phyloP scores from a whole-genome alignment of 2,113 vertebrate genomes.

The Genyomyrus donnyi region DNA sequence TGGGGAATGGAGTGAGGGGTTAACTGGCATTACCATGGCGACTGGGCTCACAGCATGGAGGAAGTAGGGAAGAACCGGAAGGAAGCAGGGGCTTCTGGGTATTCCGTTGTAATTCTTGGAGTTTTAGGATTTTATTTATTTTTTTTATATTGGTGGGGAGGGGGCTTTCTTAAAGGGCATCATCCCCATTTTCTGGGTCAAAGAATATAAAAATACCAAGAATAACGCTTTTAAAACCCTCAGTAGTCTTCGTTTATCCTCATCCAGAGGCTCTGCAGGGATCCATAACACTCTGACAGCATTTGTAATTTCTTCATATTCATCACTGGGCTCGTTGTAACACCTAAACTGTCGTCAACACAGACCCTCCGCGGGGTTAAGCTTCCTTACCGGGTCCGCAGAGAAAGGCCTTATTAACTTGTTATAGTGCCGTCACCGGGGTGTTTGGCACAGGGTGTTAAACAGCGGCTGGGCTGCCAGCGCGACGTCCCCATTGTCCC shows the following conservation, averaged over 20 bases:
- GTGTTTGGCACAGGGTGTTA: neutral
- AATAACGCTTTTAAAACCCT: neutral
- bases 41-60: neutral
- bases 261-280: neutral
- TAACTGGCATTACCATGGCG: neutral
- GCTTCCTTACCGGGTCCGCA: too few relatives aligned
- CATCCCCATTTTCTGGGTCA: neutral
- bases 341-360: neutral
- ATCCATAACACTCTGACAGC: neutral
- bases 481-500: neutral
- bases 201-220: neutral
- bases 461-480: neutral
- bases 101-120: neutral
- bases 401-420: neutral
- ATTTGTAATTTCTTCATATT: neutral
- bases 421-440: neutral
- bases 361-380: neutral
- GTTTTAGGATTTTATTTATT: neutral
- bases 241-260: neutral
- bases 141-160: neutral
- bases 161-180: neutral
- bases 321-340: neutral
- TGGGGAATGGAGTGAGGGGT: neutral
- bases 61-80: neutral
- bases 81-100: neutral